Base-by-base conservation (phyloP, 2,888 invertebrate genomes). In the Epinotia bilunana region DNA sequence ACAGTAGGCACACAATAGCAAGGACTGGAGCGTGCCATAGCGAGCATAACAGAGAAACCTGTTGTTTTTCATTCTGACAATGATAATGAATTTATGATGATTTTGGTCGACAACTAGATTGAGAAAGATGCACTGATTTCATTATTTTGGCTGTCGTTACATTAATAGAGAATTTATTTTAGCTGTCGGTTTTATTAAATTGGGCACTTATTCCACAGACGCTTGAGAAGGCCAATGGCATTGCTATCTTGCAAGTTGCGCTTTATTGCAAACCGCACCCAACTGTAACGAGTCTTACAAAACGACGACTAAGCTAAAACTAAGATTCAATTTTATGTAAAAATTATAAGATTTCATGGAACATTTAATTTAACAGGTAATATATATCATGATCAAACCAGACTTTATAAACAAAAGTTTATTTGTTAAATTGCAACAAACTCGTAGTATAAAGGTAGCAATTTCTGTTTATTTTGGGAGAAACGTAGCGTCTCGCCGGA, bases 381-480 rank as follows among this genome's bases (percentile, higher is more conserved):
- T 1, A 9, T 9, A 39, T 28, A 28, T 39, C 39, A 9, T 1
- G 2, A 39, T 39, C 9, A 9, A 39, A 39, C 1, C 39, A 39
- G 9, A 39, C 33, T 33, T 33, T 33, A 33, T 20, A 1, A 39
- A n/a, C n/a, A 53, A 53, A 53, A 1, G n/a, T 1, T 6, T 53
- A 0, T 7, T 53, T 53, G n/a, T 53, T 46, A 28, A 61, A 33
- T 16, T 61, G 16, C 16, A 61, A 33, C 39, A 9, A 62, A 62
- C 18, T n/a, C 61, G 16, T 39, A 7, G 61, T 69, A 61, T 75
- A 76, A 72, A 49, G 55, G 62, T 76, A 78, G 77, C 76, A 74
- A 75, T 84, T 82, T 78, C 80, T 84, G 79, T 85, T 86, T 85
- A 84, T 85, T 84, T 83, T 79, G 81, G 87, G 86, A 85, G 84